phyloP scores from a whole-genome alignment of 2,113 vertebrate species.

The Micronycteris hirsuta region DNA sequence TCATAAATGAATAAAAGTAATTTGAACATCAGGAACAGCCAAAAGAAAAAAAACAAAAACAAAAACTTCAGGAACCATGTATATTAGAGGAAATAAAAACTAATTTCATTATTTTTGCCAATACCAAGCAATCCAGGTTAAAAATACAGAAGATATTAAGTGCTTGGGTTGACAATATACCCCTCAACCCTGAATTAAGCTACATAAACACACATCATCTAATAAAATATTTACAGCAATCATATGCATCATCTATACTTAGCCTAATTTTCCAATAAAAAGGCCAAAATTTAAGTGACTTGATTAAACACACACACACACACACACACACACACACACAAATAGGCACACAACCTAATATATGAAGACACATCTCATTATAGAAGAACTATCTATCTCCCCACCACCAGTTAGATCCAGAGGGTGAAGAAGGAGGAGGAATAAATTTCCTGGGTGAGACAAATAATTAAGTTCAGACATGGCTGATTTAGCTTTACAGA shows the following conservation, averaged over 20 bases:
- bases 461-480: no score
- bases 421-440: no score
- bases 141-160: neutral
- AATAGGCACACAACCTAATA: neutral
- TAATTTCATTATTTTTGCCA: neutral
- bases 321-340: no score
- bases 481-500: no score
- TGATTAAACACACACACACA: neutral
- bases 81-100: neutral
- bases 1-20: neutral
- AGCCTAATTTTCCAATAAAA: neutral
- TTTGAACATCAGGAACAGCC: neutral
- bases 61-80: neutral
- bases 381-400: no score
- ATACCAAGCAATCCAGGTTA: neutral
- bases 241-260: neutral
- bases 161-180: neutral
- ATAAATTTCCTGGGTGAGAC: no score
- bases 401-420: no score
- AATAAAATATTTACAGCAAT: neutral
- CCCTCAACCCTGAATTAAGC: neutral
- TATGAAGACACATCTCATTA: neutral
- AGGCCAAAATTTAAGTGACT: neutral
- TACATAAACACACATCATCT: neutral
- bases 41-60: neutral